These are phyloP conservation scores for Synodontis membranacea DNA, from an alignment of 2,113 vertebrate species.

Conservation along the genomic window DNA sequence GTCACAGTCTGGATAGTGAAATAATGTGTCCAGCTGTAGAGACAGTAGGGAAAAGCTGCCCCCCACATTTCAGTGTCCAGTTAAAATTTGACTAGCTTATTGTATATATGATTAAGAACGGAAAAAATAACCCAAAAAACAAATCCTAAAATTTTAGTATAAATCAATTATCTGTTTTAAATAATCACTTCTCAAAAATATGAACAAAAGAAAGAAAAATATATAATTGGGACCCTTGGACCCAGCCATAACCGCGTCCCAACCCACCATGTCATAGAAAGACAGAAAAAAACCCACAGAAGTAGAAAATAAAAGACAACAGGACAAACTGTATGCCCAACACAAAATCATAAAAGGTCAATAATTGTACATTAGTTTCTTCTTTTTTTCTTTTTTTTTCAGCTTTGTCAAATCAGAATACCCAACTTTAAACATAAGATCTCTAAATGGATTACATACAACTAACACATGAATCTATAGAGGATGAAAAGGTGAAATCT, in stretches of 20 bases:
- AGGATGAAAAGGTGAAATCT: conserved; percentile 49
- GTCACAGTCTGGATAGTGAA: conserved; percentile 37
- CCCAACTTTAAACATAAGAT: conserved; percentile 63
- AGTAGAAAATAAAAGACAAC: conserved; percentile 63
- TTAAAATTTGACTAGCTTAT: conserved; percentile 44
- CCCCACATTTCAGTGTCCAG: conserved; percentile 54
- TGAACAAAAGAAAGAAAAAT: conserved; percentile 59
- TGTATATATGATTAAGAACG: conserved; percentile 49
- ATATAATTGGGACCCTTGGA: conserved; percentile 68
- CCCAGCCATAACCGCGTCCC: conserved; percentile 50
- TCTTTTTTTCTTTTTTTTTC: conserved; percentile 36
- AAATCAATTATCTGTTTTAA: conserved; percentile 57
- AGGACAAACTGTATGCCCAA: conserved; percentile 55
- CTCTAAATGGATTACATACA: conserved; percentile 53
- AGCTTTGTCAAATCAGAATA: conserved; percentile 45
- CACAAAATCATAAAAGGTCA: conserved; percentile 64
- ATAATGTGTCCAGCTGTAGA: conserved; percentile 62
- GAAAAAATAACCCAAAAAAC: conserved; percentile 36
- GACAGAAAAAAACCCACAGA: conserved; percentile 55
- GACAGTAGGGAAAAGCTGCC: conserved; percentile 50
- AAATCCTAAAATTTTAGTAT: conserved; percentile 47
- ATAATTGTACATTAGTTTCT: conserved; percentile 57
- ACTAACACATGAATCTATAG: conserved; percentile 58
- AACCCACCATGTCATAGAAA: conserved; percentile 46
- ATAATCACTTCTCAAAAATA: conserved; percentile 48